phyloP scores from a whole-genome alignment of 2,113 vertebrate species.

The Corythaixoides concolor region DNA sequence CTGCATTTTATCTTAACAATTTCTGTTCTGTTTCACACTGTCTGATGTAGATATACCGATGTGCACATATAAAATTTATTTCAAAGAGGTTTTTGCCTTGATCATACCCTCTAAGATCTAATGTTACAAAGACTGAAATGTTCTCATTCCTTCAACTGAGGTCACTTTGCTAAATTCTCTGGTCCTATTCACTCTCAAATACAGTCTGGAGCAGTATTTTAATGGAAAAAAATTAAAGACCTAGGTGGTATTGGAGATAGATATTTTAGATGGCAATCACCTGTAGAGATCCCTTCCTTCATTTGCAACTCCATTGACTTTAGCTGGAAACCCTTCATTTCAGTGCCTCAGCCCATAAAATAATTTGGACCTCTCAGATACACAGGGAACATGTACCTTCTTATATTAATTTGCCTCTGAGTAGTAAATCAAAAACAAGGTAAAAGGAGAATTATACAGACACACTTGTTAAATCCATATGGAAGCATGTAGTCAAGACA shows the following conservation, averaged over 20 bases:
- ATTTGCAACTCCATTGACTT: neutral
- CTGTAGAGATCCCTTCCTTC: neutral
- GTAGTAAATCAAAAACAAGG: neutral
- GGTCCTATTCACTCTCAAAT: neutral
- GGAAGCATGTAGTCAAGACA: neutral
- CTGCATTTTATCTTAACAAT: neutral
- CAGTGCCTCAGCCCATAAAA: neutral
- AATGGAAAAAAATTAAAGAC: neutral
- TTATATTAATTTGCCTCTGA: neutral
- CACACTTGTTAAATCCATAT: neutral
- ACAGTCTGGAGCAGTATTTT: neutral
- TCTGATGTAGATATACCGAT: neutral
- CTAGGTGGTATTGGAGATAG: neutral
- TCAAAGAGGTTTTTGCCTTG: neutral
- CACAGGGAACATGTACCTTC: accelerated
- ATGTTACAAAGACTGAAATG: neutral
- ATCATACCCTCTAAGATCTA: neutral
- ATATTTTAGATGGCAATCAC: neutral
- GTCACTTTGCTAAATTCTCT: neutral
- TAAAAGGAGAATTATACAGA: neutral
- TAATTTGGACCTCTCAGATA: neutral
- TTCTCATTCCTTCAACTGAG: neutral
- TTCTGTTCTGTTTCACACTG: neutral
- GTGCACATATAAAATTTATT: neutral
- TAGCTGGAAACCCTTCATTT: neutral